Evolutionary conservation across 2,888 invertebrate species (phyloP).

Genomic region (Lycaena phlaeas): DNA sequence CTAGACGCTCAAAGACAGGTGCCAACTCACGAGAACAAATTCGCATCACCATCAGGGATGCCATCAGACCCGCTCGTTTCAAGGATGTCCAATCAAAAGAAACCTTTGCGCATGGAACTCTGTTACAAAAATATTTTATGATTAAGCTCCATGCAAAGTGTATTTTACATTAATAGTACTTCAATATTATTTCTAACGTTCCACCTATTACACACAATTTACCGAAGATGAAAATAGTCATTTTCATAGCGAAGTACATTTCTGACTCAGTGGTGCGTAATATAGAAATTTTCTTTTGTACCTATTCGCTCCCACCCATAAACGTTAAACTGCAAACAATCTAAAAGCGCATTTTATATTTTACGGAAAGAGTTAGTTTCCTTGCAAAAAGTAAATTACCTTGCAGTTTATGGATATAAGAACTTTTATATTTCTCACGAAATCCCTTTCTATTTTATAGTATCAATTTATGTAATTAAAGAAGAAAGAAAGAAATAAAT

Average conservation of each 20-base stretch:
- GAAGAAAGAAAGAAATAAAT: no score
- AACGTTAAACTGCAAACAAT: constrained; percentile 9
- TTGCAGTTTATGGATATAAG: not conserved
- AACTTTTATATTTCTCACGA: not conserved
- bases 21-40: no score
- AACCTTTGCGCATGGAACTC: no score
- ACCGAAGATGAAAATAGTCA: constrained; percentile 1
- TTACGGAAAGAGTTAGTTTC: constrained; percentile 3
- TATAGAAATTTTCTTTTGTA: constrained; percentile 5
- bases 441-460: not conserved
- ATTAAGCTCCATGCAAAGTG: no score
- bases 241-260: constrained; percentile 2
- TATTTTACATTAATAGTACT: no score
- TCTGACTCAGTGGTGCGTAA: constrained; percentile 3
- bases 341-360: constrained; percentile 7
- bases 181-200: no score
- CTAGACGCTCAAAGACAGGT: no score
- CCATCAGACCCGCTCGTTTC: no score
- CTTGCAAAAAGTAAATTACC: constrained; percentile 6
- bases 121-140: no score
- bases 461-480: not conserved
- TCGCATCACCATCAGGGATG: no score
- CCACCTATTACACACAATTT: not conserved
- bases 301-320: constrained; percentile 1
- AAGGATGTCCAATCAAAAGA: no score